Conservation (phyloP, 1,140 invertebrate genomes). For the Heliothis virescens region DNA sequence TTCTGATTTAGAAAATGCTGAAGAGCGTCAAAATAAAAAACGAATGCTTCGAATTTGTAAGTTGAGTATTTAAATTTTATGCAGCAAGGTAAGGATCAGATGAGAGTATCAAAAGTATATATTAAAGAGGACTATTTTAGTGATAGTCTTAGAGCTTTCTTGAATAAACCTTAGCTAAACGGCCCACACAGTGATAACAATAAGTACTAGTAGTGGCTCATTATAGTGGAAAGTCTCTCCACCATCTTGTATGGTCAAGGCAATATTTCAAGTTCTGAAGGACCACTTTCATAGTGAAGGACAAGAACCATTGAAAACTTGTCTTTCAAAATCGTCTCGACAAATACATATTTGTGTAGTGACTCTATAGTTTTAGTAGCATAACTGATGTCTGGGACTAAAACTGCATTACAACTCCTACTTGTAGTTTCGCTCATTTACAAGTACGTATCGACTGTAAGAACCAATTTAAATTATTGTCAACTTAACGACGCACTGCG, state of each 20-base stretch:
- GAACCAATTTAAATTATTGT: slow-evolving; percentile 64
- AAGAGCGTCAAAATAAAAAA: no score
- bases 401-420: slow-evolving; percentile 53
- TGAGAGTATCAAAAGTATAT: no score
- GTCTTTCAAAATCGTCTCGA: neutral
- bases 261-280: neutral
- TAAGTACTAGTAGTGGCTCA: no score
- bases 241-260: neutral
- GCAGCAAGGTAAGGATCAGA: no score
- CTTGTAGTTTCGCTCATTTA: slow-evolving; percentile 51
- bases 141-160: no score
- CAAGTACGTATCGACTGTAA: slow-evolving; percentile 48
- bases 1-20: no score
- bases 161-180: no score
- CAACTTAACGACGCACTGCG: slow-evolving; percentile 52
- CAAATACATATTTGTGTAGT: neutral
- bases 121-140: no score
- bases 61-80: no score
- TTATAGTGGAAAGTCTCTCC: neutral
- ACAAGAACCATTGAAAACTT: neutral
- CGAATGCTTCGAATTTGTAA: no score
- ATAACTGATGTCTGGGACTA: slow-evolving; percentile 53
- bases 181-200: no score
- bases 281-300: neutral
- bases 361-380: slow-evolving; percentile 22